Evolutionary conservation across 2,797 vertebrate genomes (phyloP), one percentile per base, ranked within the genome.

Genomic region (Nothura maculosa): DNA sequence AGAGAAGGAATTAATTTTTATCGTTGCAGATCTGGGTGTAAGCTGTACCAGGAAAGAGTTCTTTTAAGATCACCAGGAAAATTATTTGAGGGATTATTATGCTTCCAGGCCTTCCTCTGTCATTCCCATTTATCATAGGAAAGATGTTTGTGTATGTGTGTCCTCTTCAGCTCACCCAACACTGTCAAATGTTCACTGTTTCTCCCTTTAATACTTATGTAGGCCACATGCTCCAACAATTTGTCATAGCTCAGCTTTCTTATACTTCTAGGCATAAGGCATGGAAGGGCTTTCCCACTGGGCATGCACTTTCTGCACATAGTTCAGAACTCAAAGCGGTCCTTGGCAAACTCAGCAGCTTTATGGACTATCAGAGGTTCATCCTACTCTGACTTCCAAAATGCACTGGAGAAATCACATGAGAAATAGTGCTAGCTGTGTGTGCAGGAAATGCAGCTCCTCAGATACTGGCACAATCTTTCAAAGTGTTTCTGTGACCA

Each of bases 1-100:
- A 67, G 16, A 83, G n/a, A 83, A 38, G 21, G 57, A 87, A 40
- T 61, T 83, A 43, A 24, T 43, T 78, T 60, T 85, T 63, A n/a
- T 50, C 12, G 6, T 42, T 28, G 3, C 22, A 7, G 73, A 42
- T 28, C 10, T 62, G 19, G 32, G 54, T 66, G 21, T 72, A 81
- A 68, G 6, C 8, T 61, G 27, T 72, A 32, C 27, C 21, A 42
- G 55, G 54, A 36, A 76, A 73, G 13, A 4, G 8, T 86, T 43
- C 21, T 72, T 72, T 30, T 57, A 50, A 68, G 15, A n/a, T 60
- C 45, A 87, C 42, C 28, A 45, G 52, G 55, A 76, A 67, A 38
- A 76, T 0, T 47, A 67, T 67, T 18, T 24, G 17, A 75, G 22
- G 21, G 13, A 58, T 14, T 25, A 3, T 62, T 76, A 40, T 36